Conservation (phyloP, 37 sponge, comb jelly and placozoan genomes). For the Dysidea cf. avara region DNA sequence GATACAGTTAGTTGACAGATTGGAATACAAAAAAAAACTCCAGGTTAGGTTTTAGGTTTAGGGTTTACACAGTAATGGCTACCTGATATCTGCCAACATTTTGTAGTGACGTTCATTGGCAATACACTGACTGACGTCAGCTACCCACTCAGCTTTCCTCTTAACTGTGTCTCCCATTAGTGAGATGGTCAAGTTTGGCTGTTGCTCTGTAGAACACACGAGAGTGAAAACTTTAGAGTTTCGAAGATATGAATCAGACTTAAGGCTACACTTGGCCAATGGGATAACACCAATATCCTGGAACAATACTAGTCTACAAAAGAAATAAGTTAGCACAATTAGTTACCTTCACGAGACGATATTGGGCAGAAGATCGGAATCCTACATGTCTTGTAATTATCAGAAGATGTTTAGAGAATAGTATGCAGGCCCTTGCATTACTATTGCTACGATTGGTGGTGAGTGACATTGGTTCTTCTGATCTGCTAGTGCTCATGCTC, state of each 20-base stretch:
- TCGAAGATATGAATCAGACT: conserved; percentile 14
- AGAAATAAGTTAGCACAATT: too few relatives aligned
- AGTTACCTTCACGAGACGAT: too few relatives aligned
- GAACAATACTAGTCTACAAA: too few relatives aligned
- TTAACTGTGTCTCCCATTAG: conserved; percentile 22
- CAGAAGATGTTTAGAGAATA: conserved; percentile 68
- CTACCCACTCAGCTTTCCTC: conserved; percentile 70
- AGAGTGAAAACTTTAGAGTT: conserved; percentile 16
- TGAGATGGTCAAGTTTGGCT: conserved; percentile 13
- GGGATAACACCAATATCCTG: too few relatives aligned
- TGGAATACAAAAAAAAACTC: too few relatives aligned
- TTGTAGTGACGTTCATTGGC: too few relatives aligned
- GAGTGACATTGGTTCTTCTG: background rate
- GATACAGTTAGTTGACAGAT: too few relatives aligned
- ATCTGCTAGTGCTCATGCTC: too few relatives aligned
- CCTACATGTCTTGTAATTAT: conserved; percentile 21
- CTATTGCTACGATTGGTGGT: background rate
- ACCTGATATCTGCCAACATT: too few relatives aligned
- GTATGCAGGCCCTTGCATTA: conserved; percentile 41
- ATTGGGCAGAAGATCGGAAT: too few relatives aligned
- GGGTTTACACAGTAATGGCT: too few relatives aligned
- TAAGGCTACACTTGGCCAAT: conserved; percentile 24
- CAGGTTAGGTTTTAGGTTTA: too few relatives aligned
- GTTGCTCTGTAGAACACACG: background rate
- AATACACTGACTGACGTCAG: conserved; percentile 43